Evolutionary conservation across 1,140 invertebrate species (phyloP), one percentile per base, ranked within the genome.

Genomic region (Trichogramma pretiosum): DNA sequence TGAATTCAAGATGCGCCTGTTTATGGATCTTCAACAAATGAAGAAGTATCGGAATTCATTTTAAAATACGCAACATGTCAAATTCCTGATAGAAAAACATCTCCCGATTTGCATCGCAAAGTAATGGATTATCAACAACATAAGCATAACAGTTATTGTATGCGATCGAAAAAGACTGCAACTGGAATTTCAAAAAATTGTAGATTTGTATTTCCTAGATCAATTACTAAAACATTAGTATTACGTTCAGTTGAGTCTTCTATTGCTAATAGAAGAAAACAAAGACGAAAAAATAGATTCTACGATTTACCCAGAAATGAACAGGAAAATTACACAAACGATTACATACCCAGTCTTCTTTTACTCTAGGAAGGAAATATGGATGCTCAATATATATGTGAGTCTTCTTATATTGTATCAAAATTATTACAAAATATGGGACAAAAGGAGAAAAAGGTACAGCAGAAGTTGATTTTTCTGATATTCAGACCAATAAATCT

Each of bases 271-370:
- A 43, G 57, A 37, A 55, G 54, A 55, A 52, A 46, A 24, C 49
- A 62, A 17, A 51, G 51, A 52, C 28, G 19, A 19, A 59, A 57
- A 39, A 53, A 48, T 24, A 51, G 60, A 46, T 42, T 63, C 28
- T 60, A 60, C 54, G 56, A 60, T 57, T 26, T 62, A 33, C 52
- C 53, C 24, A 14, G 60, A 38, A 43, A 24, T 16, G 18, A 40
- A 48, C 35, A 50, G 9, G 56, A 61, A 46, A 11, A 11, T 14
- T 37, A 28, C 23, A 56, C 62, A 21, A 65, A 64, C 58, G 58
- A 64, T 51, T 63, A 59, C 21, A 62, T 61, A 57, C 58, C 58
- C 17, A 26, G 49, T 13, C 17, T 62, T 11, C 34, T 60, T 10
- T 5, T 47, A 0, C 49, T 52, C 3, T 63, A 56, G 58, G 49